Percentiles rank a stretch among this genome's conserved stretches.
phyloP scores from a whole-genome alignment of 2,888 invertebrate genomes.

The Hydroisotoma schaefferi region DNA sequence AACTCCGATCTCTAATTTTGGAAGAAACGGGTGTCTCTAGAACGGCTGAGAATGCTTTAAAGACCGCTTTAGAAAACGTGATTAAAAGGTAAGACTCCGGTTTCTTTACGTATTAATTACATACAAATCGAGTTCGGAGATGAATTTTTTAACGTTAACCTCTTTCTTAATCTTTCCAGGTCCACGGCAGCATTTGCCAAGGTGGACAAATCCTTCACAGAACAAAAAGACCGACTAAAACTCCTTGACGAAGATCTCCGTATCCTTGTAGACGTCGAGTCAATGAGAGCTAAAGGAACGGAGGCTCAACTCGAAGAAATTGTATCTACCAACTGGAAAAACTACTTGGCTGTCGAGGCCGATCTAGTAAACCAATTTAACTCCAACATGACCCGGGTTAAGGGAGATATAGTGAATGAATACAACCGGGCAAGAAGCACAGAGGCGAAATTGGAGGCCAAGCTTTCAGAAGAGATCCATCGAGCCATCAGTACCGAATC shows the following conservation, averaged over 20 bases:
- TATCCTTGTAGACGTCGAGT: slow-evolving; percentile 21
- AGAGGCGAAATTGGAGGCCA: slow-evolving; percentile 20
- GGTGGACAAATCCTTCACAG: background rate
- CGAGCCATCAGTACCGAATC: slow-evolving; percentile 19
- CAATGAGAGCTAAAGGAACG: slow-evolving; percentile 23
- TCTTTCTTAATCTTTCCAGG: slow-evolving; percentile 17
- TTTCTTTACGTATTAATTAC: slow-evolving; percentile 10
- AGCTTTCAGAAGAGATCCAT: slow-evolving; percentile 14
- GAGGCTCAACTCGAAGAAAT: slow-evolving; percentile 23
- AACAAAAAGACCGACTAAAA: background rate
- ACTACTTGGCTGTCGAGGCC: slow-evolving; percentile 15
- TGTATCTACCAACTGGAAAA: slow-evolving; percentile 17
- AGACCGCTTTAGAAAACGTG: too few species aligned
- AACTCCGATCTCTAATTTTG: background rate
- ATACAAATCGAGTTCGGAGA: slow-evolving; percentile 15
- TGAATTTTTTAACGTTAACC: too few species aligned
- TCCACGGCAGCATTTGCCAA: slow-evolving; percentile 11
- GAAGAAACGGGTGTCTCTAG: slow-evolving; percentile 1
- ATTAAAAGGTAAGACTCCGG: too few species aligned
- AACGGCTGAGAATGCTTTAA: too few species aligned
- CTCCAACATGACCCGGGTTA: slow-evolving; percentile 10
- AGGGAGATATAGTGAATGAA: slow-evolving; percentile 22
- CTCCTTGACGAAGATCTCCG: slow-evolving; percentile 12
- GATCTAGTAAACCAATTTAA: slow-evolving; percentile 14
- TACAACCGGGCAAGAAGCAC: slow-evolving; percentile 21